Evolutionary conservation across 2,113 vertebrate genomes (phyloP), one percentile per base, ranked within the genome.

Genomic region (Perccottus glenii): DNA sequence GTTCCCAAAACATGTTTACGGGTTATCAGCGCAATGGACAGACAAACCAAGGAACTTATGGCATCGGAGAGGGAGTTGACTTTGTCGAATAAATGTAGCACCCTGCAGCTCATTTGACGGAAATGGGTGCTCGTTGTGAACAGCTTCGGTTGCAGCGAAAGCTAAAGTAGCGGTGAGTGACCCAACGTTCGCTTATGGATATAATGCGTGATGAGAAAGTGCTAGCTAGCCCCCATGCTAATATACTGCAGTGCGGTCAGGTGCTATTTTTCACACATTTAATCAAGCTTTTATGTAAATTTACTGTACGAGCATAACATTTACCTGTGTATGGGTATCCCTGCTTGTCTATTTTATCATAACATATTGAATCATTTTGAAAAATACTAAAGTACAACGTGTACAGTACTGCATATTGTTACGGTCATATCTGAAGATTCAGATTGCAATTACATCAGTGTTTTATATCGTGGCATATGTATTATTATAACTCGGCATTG

Each of bases 131-230:
- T 49, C 9, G 11, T 12, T 3, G 60, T 55, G 69, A 7, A 1
- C 35, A 61, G 14, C 45, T 14, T 66, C 40, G 2, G 36, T 4
- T 55, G 42, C 64, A 77, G 74, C 48, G 64, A 19, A 64, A 78
- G 78, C 47, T 67, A 19, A 64, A 80, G 46, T 68, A 78, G 40
- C 78, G 71, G 86, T 86, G 69, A 74, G 83, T 64, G 10, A 7
- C 7, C 8, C 15, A 11, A 11, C 50, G 43, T 52, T 14, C 7
- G 46, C 12, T 33, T 4, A 16, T 32, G 4, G 4, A 0, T 3
- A 27, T 3, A 4, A 0, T 2, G 27, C 44, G 5, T 40, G 50
- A 12, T 70, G 3, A 15, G 16, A 8, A 45, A 11, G 27, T 52
- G 52, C 58, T 35, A 27, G n/a, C n/a, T 55, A 70, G 57, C 63